Percentiles rank a stretch among this genome's conserved stretches.
Conservation (phyloP, 2,797 vertebrate species). For the Crax fasciolata region DNA sequence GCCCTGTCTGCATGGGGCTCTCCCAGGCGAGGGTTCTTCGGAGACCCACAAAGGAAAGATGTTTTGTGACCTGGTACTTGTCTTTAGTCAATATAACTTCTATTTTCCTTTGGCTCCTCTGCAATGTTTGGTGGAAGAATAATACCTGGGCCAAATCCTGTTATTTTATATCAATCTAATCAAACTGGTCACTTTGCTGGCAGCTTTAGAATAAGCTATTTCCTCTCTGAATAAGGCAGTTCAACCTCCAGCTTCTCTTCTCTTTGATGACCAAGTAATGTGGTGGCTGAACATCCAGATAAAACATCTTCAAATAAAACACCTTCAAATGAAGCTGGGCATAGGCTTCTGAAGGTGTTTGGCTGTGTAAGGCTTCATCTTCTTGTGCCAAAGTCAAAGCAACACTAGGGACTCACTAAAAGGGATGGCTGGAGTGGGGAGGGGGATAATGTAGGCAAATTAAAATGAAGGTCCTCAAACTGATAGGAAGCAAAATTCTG, state of each 20-base stretch:
- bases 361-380: not conserved
- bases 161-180: constrained; percentile 45
- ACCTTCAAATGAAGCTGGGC: not conserved
- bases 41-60: constrained; percentile 11
- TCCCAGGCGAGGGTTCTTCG: not conserved
- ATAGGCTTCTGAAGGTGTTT: not conserved
- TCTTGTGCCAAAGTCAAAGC: constrained; percentile 6
- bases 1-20: not conserved
- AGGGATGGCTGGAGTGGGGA: not conserved
- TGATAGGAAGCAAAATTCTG: not conserved
- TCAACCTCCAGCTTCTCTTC: not conserved
- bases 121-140: constrained; percentile 44
- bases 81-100: not conserved
- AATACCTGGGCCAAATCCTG: not conserved
- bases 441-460: not conserved
- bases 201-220: constrained; percentile 35
- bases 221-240: not conserved
- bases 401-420: not conserved
- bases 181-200: constrained; percentile 23
- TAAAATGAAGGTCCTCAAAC: not conserved
- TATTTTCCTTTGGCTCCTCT: constrained; percentile 38
- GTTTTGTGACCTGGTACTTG: not conserved
- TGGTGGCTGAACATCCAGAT: constrained; percentile 11
- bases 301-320: constrained; percentile 28
- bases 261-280: constrained; percentile 20